Percentiles rank a stretch among this genome's conserved stretches.
Evolutionary conservation across 2,113 vertebrate genomes (phyloP).

Genomic region (Isurus oxyrinchus): DNA sequence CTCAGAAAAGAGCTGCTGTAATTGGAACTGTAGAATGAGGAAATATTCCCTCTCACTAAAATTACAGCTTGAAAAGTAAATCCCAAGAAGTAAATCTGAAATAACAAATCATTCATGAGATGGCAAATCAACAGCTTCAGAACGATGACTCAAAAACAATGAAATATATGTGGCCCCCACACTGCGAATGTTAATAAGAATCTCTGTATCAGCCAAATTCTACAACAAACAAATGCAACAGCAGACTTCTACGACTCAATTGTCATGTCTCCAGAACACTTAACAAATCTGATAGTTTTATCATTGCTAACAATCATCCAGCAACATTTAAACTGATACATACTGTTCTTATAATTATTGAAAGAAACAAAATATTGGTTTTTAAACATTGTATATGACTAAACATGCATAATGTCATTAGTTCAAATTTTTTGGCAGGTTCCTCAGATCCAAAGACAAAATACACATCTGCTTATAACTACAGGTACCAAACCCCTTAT

Average conservation of each 20-base stretch:
- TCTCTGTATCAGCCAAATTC: slow-evolving; percentile 38
- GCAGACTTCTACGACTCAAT: background rate
- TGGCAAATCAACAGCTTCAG: slow-evolving; percentile 42
- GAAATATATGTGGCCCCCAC: slow-evolving; percentile 45
- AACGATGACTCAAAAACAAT: slow-evolving; percentile 46
- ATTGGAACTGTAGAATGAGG: background rate
- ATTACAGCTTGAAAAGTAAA: slow-evolving; percentile 19
- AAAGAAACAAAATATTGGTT: background rate
- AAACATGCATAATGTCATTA: background rate
- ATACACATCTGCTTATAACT: background rate
- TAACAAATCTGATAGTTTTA: slow-evolving; percentile 23
- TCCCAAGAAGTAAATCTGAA: slow-evolving; percentile 44
- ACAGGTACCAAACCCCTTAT: no score
- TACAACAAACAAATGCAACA: slow-evolving; percentile 31
- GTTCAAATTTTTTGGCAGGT: background rate
- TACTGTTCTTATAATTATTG: background rate
- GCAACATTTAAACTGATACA: background rate
- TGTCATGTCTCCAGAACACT: background rate
- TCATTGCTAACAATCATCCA: background rate
- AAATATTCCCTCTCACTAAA: background rate
- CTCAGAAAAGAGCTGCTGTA: background rate
- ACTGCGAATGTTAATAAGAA: slow-evolving; percentile 45
- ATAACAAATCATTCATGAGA: slow-evolving; percentile 47
- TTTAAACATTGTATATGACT: background rate
- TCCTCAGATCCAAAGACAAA: background rate